Conservation (phyloP, 1,140 invertebrate species). For the Hydropsyche tenuis region DNA sequence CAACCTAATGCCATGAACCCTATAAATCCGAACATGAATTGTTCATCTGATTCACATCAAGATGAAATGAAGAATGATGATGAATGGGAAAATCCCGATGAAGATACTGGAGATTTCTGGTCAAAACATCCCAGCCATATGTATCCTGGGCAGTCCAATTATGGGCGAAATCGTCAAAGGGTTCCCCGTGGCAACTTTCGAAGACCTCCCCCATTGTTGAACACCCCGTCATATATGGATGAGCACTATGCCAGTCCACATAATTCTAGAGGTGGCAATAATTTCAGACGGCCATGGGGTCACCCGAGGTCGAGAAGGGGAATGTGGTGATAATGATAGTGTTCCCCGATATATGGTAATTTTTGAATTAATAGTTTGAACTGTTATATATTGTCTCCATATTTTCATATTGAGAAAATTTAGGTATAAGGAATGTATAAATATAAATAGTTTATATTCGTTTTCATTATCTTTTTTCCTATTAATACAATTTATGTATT, state of each 20-base stretch:
- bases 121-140: slow-evolving; percentile 15
- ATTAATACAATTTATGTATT: too few relatives aligned
- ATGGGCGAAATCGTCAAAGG: not conserved
- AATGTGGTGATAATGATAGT: slow-evolving; percentile 34
- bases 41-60: not conserved
- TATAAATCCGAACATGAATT: slow-evolving; percentile 35
- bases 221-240: not conserved
- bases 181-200: not conserved
- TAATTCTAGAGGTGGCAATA: not conserved
- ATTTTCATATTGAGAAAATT: not conserved
- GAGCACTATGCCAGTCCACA: not conserved
- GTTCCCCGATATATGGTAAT: not conserved
- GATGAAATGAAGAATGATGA: slow-evolving; percentile 16
- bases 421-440: too few relatives aligned
- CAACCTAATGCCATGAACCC: slow-evolving; percentile 42
- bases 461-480: too few relatives aligned
- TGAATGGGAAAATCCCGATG: slow-evolving; percentile 24
- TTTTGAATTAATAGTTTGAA: too few relatives aligned
- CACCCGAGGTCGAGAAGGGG: slow-evolving; percentile 36
- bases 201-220: slow-evolving; percentile 29
- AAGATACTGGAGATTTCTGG: slow-evolving; percentile 29
- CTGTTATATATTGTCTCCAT: too few relatives aligned
- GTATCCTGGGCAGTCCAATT: slow-evolving; percentile 37
- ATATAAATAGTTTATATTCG: too few relatives aligned
- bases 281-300: slow-evolving; percentile 41